phyloP scores from a whole-genome alignment of 1,140 invertebrate species.

The Calliopsis andreniformis region DNA sequence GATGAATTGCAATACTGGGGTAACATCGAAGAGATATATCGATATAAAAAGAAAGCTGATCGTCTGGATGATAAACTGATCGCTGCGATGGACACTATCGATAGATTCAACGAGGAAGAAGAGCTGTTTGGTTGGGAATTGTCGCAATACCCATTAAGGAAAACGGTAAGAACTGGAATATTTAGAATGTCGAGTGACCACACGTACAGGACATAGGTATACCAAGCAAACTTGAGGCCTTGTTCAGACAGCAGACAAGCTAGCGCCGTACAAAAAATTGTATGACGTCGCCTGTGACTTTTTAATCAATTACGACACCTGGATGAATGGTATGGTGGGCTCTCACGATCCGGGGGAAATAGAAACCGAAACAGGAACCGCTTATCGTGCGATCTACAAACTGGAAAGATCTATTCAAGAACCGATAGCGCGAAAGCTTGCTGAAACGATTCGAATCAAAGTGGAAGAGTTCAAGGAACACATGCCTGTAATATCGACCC shows the following conservation, averaged over 20 bases:
- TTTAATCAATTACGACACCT: constrained; percentile 89
- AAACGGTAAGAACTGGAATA: constrained; percentile 77
- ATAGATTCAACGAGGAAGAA: constrained; percentile 96
- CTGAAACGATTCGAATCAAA: constrained; percentile 84
- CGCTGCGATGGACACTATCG: constrained; percentile 90
- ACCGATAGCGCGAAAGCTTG: constrained; percentile 85
- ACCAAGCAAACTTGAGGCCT: too few species aligned
- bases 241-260: constrained; percentile 87
- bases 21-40: constrained; percentile 91
- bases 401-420: constrained; percentile 92
- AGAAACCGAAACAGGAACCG: constrained; percentile 90
- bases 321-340: constrained; percentile 92
- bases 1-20: constrained; percentile 95
- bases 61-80: constrained; percentile 86
- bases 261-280: constrained; percentile 92
- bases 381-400: constrained; percentile 92
- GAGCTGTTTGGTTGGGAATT: constrained; percentile 93
- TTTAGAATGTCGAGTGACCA: too few species aligned
- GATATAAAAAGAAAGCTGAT: constrained; percentile 92
- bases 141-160: constrained; percentile 93
- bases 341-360: constrained; percentile 94
- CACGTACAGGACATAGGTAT: too few species aligned
- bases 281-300: constrained; percentile 95
- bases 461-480: constrained; percentile 96
- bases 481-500: constrained; percentile 93